Conservation (phyloP, 30 jellyfish, hydroid and myxozoan species). For the Aurelia aurita region DNA sequence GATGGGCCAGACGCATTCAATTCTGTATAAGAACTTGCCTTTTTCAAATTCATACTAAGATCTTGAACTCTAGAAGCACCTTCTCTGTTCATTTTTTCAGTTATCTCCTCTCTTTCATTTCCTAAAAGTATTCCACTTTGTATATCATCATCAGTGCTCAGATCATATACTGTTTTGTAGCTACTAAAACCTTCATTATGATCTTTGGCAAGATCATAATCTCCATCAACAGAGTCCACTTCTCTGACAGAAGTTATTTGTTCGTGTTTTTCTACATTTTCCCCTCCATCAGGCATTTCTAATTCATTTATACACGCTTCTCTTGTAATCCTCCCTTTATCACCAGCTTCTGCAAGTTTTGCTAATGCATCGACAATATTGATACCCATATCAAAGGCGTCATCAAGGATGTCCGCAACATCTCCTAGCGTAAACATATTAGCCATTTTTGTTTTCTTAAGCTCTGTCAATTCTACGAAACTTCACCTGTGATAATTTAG, state of each 20-base stretch:
- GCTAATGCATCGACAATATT: constrained; percentile 90
- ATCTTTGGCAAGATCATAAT: neutral
- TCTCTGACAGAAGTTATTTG: neutral
- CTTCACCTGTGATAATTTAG: neutral
- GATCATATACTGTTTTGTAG: neutral
- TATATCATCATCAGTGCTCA: neutral
- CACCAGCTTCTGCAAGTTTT: constrained; percentile 92
- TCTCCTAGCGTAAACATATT: constrained; percentile 97
- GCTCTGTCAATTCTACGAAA: neutral
- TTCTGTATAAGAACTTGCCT: neutral
- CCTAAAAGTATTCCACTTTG: neutral
- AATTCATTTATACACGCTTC: constrained; percentile 64
- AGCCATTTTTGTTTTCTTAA: neutral
- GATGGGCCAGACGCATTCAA: neutral
- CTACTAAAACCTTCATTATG: neutral
- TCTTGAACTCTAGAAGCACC: neutral
- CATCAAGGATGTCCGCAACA: constrained; percentile 96
- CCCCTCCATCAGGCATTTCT: constrained; percentile 28
- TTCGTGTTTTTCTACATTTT: neutral
- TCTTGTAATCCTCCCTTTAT: constrained; percentile 67
- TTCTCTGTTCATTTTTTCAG: neutral
- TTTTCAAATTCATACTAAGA: neutral
- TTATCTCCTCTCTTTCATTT: neutral
- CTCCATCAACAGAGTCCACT: neutral
- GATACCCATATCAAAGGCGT: constrained; percentile 96